These are phyloP conservation scores for Pentamera pediparva DNA, from an alignment of 53 echinoderm and acorn worm species.

Conservation along the genomic window DNA sequence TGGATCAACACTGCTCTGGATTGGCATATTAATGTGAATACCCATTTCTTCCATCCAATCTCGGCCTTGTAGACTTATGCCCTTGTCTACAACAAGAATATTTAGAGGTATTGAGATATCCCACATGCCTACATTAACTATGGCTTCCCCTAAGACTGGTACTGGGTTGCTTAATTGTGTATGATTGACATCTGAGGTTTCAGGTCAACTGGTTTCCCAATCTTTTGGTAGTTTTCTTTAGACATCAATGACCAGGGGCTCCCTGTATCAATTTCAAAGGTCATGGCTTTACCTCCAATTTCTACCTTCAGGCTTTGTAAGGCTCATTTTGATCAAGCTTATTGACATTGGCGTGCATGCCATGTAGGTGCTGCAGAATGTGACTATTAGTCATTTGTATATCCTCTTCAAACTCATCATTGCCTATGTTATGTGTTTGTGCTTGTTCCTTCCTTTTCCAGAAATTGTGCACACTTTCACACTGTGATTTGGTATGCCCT, in stretches of 20 bases:
- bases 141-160: constrained; percentile 27
- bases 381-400: background rate
- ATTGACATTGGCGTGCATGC: background rate
- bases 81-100: constrained; percentile 32
- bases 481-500: background rate
- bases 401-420: background rate
- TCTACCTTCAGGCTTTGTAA: background rate
- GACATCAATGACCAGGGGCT: constrained; percentile 29
- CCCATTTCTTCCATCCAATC: constrained; percentile 33
- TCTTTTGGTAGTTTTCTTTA: background rate
- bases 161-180: background rate
- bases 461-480: background rate
- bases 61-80: constrained; percentile 33
- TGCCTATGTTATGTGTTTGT: background rate
- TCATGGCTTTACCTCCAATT: background rate
- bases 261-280: constrained; percentile 39
- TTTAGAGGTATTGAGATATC: background rate
- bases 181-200: background rate
- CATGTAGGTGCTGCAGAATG: background rate
- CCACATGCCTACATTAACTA: constrained; percentile 23
- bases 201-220: background rate
- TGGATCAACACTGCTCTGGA: no score
- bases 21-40: background rate
- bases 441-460: background rate
- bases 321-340: background rate